A percentile compares a stretch with the other conserved stretches of the same genome.
These are phyloP conservation scores for Macropodus opercularis DNA, from an alignment of 2,797 vertebrate genomes.

Conservation along the genomic window DNA sequence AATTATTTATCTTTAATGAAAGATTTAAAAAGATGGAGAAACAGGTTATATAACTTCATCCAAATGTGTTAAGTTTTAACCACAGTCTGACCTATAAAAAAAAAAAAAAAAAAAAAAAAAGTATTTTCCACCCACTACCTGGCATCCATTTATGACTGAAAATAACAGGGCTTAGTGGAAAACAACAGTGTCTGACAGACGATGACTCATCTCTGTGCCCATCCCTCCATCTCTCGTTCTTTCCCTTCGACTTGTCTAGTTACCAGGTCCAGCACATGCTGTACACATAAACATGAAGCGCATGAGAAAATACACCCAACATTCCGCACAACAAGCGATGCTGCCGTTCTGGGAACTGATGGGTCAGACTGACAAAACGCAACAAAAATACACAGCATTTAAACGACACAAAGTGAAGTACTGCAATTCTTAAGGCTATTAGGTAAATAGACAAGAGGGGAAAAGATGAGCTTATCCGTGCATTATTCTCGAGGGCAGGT, in stretches of 20 bases:
- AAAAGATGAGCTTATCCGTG: background rate
- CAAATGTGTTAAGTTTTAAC: constrained; percentile 65
- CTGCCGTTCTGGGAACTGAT: constrained; percentile 47
- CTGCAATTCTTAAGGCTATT: background rate
- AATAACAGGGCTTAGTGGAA: constrained; percentile 79
- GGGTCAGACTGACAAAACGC: background rate
- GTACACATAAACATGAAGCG: constrained; percentile 66
- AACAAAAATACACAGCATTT: constrained; percentile 13
- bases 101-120: constrained; percentile 57
- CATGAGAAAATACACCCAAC: constrained; percentile 39
- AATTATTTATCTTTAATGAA: constrained; percentile 26
- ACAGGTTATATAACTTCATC: constrained; percentile 51
- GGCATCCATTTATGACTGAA: constrained; percentile 76
- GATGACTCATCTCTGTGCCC: constrained; percentile 77
- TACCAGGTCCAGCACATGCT: constrained; percentile 67
- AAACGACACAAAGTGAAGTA: background rate
- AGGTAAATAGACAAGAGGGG: background rate
- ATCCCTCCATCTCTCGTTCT: constrained; percentile 54
- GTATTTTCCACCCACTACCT: constrained; percentile 77
- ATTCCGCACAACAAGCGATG: constrained; percentile 22
- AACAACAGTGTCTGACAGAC: constrained; percentile 78
- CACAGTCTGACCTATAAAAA: constrained; percentile 69
- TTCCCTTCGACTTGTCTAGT: constrained; percentile 59
- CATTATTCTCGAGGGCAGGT: background rate
- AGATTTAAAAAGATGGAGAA: constrained; percentile 21